Evolutionary conservation across 2,797 vertebrate genomes (phyloP).

Genomic region (Hypotaenidia okinawae): DNA sequence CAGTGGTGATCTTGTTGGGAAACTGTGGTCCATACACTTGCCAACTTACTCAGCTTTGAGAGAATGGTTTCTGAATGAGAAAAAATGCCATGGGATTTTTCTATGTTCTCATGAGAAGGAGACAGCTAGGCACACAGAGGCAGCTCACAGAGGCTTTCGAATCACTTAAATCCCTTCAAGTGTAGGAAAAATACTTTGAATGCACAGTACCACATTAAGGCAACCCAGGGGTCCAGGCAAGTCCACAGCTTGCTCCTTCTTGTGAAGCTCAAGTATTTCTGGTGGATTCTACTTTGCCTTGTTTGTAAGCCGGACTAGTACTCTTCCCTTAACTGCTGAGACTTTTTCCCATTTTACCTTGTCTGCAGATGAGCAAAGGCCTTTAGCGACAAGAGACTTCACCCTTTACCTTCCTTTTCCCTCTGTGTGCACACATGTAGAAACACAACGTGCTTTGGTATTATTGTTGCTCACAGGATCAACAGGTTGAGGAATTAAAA

Average conservation of each 20-base stretch:
- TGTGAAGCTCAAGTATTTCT: background rate
- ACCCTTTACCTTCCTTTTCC: background rate
- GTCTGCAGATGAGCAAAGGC: background rate
- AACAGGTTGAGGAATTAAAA: slow-evolving; percentile 19
- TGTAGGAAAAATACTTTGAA: background rate
- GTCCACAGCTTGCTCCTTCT: background rate
- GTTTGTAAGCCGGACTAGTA: background rate
- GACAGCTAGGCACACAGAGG: background rate
- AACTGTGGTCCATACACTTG: background rate
- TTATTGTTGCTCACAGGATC: background rate
- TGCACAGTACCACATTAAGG: background rate
- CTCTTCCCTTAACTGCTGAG: background rate
- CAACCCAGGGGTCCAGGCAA: background rate
- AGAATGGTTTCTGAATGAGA: background rate
- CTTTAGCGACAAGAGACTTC: background rate
- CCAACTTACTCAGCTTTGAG: background rate
- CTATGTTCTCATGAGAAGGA: background rate
- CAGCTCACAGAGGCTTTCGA: background rate
- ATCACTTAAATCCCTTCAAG: background rate
- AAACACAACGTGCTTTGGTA: background rate
- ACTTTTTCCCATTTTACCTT: background rate
- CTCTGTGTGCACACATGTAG: background rate
- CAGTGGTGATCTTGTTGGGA: background rate
- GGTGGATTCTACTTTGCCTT: background rate
- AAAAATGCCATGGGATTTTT: background rate